Evolutionary conservation across 2,888 invertebrate species (phyloP).

Genomic region (Diaperis boleti): DNA sequence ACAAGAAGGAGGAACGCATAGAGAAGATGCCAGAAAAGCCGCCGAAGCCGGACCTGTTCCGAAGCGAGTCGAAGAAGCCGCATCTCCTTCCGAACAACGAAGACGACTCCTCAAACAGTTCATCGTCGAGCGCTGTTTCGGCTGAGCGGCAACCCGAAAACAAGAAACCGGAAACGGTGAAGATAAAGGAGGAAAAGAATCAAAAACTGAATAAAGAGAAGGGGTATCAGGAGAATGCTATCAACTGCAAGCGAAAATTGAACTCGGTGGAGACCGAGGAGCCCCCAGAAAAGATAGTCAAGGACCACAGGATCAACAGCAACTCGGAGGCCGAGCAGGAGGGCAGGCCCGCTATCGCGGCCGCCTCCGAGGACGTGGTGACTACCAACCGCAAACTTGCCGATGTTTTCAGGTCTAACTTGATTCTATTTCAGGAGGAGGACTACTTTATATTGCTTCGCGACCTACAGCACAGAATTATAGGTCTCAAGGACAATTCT

Average conservation of each 20-base stretch:
- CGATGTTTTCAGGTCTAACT: neutral
- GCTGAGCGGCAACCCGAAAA: conserved; percentile 44
- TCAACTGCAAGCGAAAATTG: conserved; percentile 75
- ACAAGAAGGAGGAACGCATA: conserved; percentile 65
- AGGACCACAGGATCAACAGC: conserved; percentile 59
- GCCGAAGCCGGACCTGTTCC: conserved; percentile 41
- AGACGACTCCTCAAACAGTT: conserved; percentile 61
- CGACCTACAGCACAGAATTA: conserved; percentile 87
- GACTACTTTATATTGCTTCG: conserved; percentile 86
- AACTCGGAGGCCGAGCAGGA: conserved; percentile 57
- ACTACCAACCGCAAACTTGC: neutral
- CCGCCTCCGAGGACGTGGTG: conserved; percentile 51
- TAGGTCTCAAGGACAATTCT: conserved; percentile 86
- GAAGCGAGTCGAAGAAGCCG: conserved; percentile 36
- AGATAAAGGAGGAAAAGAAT: conserved; percentile 67
- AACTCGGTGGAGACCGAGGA: conserved; percentile 62
- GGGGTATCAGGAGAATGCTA: conserved; percentile 74
- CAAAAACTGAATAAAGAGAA: conserved; percentile 62
- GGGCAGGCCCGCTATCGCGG: conserved; percentile 41
- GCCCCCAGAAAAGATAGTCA: conserved; percentile 67
- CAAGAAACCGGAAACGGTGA: conserved; percentile 71
- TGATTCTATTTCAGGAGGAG: conserved; percentile 64
- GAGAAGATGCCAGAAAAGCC: conserved; percentile 40
- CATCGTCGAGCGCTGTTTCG: conserved; percentile 54
- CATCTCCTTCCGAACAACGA: conserved; percentile 44